Percentiles rank a stretch among this genome's conserved stretches.
phyloP scores from a whole-genome alignment of 1,140 invertebrate species.

The Laodelphax striatellus region DNA sequence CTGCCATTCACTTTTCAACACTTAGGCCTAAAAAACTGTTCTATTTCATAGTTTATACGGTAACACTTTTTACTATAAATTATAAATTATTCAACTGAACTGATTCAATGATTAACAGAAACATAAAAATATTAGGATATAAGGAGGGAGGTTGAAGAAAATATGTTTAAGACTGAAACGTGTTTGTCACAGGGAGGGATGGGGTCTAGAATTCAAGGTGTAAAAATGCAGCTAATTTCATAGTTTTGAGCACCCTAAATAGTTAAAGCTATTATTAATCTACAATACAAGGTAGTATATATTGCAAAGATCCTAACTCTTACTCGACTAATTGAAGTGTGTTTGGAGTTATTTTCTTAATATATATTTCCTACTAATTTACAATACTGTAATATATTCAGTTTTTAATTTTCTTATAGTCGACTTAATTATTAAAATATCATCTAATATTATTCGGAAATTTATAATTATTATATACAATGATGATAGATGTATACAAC shows the following conservation, averaged over 20 bases:
- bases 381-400: background rate
- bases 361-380: background rate
- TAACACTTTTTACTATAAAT: too few species aligned
- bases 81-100: background rate
- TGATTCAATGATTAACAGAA: background rate
- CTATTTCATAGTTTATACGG: too few species aligned
- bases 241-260: background rate
- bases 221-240: slow-evolving; percentile 1
- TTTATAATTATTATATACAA: too few species aligned
- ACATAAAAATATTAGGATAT: background rate
- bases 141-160: background rate
- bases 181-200: background rate
- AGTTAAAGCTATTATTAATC: slow-evolving; percentile 1
- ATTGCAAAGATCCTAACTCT: background rate
- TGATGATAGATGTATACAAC: too few species aligned
- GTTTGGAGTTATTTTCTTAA: slow-evolving; percentile 1
- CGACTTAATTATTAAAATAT: too few species aligned
- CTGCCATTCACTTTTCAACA: background rate
- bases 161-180: background rate
- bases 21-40: slow-evolving; percentile 1
- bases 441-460: too few species aligned
- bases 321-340: background rate
- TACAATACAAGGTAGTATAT: background rate
- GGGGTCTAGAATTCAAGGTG: background rate
- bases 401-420: too few species aligned